These are phyloP conservation scores for Aratinga solstitialis DNA, from an alignment of 2,797 vertebrate genomes.

Conservation along the genomic window DNA sequence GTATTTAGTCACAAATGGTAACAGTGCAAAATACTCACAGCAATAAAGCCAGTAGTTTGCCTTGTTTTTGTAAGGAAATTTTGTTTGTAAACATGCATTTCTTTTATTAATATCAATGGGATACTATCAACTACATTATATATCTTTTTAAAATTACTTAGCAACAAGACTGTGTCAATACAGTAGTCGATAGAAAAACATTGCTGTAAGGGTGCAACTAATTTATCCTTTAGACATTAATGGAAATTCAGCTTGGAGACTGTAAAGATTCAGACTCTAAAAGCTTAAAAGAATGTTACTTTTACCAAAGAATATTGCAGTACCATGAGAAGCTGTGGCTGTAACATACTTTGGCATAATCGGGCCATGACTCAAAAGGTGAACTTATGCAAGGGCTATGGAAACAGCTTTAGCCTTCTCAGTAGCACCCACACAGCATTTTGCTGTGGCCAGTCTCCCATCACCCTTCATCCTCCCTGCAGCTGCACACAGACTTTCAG, in stretches of 20 bases:
- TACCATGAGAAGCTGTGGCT: neutral
- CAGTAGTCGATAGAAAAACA: neutral
- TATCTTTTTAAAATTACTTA: neutral
- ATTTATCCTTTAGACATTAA: neutral
- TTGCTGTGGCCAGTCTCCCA: neutral
- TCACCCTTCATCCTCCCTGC: neutral
- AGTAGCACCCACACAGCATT: neutral
- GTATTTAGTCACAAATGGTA: neutral
- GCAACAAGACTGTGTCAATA: neutral
- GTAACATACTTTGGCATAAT: conserved; percentile 23
- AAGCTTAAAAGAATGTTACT: neutral
- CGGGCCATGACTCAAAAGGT: neutral
- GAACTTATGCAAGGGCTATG: neutral
- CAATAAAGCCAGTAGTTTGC: conserved; percentile 3
- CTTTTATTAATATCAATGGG: neutral
- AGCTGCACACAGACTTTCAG: neutral
- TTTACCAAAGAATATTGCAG: neutral
- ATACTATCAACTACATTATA: neutral
- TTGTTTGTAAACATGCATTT: neutral
- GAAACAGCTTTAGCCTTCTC: neutral
- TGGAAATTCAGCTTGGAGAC: neutral
- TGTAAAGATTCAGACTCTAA: neutral
- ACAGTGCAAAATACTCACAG: neutral
- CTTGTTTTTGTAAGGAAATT: conserved; percentile 17
- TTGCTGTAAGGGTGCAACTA: neutral